These are phyloP conservation scores for Stomatorhinus ivindoensis DNA, from an alignment of 2,113 vertebrate species.

Conservation along the genomic window DNA sequence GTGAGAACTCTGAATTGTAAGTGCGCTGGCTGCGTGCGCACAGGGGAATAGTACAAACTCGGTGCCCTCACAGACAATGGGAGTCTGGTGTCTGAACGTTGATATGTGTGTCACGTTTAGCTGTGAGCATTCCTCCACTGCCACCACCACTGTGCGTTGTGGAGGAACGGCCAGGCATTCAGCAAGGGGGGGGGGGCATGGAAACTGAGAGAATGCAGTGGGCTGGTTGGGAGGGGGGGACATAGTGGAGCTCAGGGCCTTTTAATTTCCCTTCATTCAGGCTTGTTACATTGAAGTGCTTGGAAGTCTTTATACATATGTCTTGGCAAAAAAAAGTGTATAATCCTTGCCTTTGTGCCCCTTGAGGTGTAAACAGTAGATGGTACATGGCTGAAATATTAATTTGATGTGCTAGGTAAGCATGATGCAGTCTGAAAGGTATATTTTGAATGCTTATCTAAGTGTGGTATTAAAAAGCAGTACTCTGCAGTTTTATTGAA, in stretches of 20 bases:
- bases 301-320: background rate
- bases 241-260: background rate
- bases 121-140: constrained; percentile 47
- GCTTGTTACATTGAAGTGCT: background rate
- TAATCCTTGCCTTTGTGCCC: background rate
- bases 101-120: constrained; percentile 53
- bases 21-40: background rate
- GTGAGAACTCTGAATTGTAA: background rate
- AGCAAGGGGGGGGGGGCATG: background rate
- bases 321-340: background rate
- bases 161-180: background rate
- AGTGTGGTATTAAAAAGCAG: background rate
- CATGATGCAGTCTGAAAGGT: background rate
- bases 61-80: constrained; percentile 29
- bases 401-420: background rate
- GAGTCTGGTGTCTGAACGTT: constrained; percentile 26
- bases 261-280: background rate
- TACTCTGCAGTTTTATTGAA: background rate
- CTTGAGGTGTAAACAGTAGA: background rate
- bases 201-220: background rate
- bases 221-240: background rate
- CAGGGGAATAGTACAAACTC: background rate
- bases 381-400: background rate
- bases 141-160: constrained; percentile 40
- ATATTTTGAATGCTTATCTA: background rate